Evolutionary conservation across 2,113 vertebrate species (phyloP), one percentile per base, ranked within the genome.

Genomic region (Hylia prasina): DNA sequence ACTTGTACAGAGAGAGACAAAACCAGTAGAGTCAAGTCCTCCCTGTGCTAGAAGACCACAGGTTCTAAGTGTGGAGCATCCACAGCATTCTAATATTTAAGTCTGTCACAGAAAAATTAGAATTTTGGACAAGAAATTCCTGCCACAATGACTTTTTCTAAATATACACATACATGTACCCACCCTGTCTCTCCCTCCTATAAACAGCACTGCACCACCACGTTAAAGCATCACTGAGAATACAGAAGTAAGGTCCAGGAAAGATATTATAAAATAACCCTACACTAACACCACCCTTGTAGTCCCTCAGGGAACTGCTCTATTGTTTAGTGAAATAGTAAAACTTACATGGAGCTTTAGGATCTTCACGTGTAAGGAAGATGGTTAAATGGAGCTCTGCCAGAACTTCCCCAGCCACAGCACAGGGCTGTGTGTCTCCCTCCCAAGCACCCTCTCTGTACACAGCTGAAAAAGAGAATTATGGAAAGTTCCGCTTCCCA

Each of bases 401-500:
- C 45, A 76, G 63, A 20, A 84, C 11, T 44, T 53, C 56, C 70
- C 69, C 2, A 18, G 85, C 51, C 71, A 80, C 76, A 71, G 82
- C 65, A n/a, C 14, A 0, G 17, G 25, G 63, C 7, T 82, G 28
- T 39, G 64, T 13, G 24, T 19, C 15, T 60, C 71, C 37, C 48
- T 72, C 48, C 58, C 5, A 2, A 39, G 33, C 53, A 35, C n/a
- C 19, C 18, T 35, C 61, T 82, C 57, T 6, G 6, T 31, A 42
- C 3, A 63, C 9, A 76, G 71, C 42, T 72, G 50, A n/a, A 77
- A 87, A 87, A 63, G 68, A 58, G 53, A 73, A 70, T 56, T 30
- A 70, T 58, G 83, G 89, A 94, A 96, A 89, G 83, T 95, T 95
- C 89, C 1, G 1, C 76, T 83, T 90, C 63, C 71, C 83, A 10